A percentile compares a stretch with the other conserved stretches of the same genome.
These are phyloP conservation scores for Seladonia tumulorum DNA, from an alignment of 2,888 invertebrate genomes.

Conservation along the genomic window DNA sequence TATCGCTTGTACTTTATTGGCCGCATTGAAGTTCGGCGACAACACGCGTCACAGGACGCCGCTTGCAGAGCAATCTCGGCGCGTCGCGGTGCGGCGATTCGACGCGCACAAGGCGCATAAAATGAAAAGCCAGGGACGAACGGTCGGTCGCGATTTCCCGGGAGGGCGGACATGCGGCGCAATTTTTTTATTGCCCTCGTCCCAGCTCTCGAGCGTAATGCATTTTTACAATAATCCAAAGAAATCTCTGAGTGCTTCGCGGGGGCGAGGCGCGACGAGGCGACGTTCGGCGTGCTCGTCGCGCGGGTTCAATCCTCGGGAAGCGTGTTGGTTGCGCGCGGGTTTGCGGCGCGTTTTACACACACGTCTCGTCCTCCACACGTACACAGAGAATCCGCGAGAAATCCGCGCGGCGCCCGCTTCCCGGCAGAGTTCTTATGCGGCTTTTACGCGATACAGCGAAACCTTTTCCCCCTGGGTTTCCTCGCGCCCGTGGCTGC, in stretches of 20 bases:
- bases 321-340: constrained; percentile 10
- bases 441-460: constrained; percentile 39
- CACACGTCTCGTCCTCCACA: background rate
- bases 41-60: background rate
- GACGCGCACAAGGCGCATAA: background rate
- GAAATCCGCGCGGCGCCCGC: background rate
- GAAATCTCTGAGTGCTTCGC: constrained; percentile 47
- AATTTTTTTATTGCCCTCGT: constrained; percentile 17
- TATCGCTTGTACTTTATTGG: background rate
- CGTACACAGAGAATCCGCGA: background rate
- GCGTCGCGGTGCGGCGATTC: background rate
- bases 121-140: background rate
- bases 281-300: constrained; percentile 44
- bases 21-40: background rate
- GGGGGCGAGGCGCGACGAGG: background rate
- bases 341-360: background rate
- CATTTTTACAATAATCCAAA: constrained; percentile 60
- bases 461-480: constrained; percentile 29
- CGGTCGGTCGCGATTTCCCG: constrained; percentile 6
- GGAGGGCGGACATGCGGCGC: background rate
- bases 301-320: constrained; percentile 22
- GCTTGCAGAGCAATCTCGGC: background rate
- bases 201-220: constrained; percentile 37
- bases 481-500: background rate
- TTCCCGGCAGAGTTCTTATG: constrained; percentile 46